phyloP scores from a whole-genome alignment of 2,888 invertebrate genomes.

The Cryptocephalus moraei region DNA sequence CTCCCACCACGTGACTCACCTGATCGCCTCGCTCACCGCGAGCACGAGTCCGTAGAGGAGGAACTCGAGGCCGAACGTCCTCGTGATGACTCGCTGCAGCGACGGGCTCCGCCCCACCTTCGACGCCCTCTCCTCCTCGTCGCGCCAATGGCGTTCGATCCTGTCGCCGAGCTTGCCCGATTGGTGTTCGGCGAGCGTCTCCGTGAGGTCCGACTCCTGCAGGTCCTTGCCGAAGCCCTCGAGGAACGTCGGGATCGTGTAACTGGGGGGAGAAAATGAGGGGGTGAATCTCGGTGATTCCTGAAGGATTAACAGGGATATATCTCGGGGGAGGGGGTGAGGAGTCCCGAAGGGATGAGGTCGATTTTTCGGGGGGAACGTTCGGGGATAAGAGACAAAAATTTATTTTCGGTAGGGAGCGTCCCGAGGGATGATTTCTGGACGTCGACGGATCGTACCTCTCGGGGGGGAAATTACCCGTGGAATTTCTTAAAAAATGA shows the following conservation, averaged over 20 bases:
- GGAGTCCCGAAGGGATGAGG: no score
- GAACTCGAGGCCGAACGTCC: slow-evolving; percentile 51
- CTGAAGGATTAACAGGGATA: neutral
- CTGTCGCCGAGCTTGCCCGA: slow-evolving; percentile 55
- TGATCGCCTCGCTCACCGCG: slow-evolving; percentile 48
- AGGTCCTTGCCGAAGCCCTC: slow-evolving; percentile 57
- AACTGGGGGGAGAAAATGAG: slow-evolving; percentile 45
- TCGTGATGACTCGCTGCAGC: slow-evolving; percentile 46
- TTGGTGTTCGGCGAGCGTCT: slow-evolving; percentile 57
- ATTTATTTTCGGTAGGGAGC: no score
- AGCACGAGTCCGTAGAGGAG: slow-evolving; percentile 53
- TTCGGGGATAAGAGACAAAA: no score
- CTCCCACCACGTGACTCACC: slow-evolving; percentile 35
- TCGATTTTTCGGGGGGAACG: no score
- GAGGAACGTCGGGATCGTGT: slow-evolving; percentile 59
- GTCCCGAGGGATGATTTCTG: no score
- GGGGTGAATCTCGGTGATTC: no score
- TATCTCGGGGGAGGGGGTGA: no score
- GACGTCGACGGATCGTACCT: no score
- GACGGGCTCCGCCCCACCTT: slow-evolving; percentile 45
- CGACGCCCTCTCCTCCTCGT: slow-evolving; percentile 41
- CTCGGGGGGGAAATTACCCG: no score
- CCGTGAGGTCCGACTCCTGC: slow-evolving; percentile 54
- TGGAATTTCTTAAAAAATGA: no score
- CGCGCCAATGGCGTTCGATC: slow-evolving; percentile 51